Base-by-base conservation (phyloP, 2,797 vertebrate genomes). In the Xyrichtys novacula region DNA sequence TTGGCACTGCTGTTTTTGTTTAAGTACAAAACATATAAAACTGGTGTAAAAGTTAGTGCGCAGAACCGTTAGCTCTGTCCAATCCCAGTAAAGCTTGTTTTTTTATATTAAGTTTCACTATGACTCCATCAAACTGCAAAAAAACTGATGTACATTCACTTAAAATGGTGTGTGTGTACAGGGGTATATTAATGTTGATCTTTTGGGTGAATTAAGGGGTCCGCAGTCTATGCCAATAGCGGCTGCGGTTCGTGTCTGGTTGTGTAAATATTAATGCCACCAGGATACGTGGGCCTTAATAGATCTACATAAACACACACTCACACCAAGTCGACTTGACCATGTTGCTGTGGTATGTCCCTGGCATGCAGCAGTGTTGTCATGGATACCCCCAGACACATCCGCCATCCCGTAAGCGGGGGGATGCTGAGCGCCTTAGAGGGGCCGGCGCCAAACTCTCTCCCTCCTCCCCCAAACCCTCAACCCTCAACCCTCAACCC, bases 341-440 rank as follows among this genome's bases (percentile, higher is more conserved):
- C 88, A 89, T 87, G 88, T 93, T 92, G 84, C 86, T 65, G 88
- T 85, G 67, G 86, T 91, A 90, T 79, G 87, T 89, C 88, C 89
- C 85, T 70, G 81, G 87, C 85, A 89, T 90, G 90, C 92, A 91
- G 85, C 82, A 78, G 75, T 81, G 95, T 96, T 96, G 94, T 95
- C 95, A 96, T 96, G 94, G 95, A 94, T 95, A 97, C 93, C 88
- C 62, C 84, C 87, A 90, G 89, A 91, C 94, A 95, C 94, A 94
- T 91, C 90, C 92, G 90, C 89, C 88, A 92, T 85, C 87, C 90
- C 87, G 88, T 94, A 94, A 95, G 91, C 88, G 90, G 95, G 92
- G 85, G 85, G 88, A 92, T 90, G 91, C 88, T 92, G 89, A 85
- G 93, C 89, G 67, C 83, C 84, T 92, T 78, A 61, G 87, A 88